Evolutionary conservation across 2,797 vertebrate species (phyloP).

Genomic region (Ciconia nigra): DNA sequence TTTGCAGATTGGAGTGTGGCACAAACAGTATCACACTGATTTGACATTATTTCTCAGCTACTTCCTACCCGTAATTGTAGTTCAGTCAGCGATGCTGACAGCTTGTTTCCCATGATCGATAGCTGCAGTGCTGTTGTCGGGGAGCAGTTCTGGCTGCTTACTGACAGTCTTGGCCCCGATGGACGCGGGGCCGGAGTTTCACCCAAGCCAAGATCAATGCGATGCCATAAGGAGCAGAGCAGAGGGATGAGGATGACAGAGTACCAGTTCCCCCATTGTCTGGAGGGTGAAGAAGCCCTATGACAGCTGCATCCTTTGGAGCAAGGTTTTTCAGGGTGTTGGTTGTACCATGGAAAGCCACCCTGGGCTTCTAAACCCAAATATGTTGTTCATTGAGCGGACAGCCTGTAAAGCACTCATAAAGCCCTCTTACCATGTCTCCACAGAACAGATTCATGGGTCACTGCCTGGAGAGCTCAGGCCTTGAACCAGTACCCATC

Average conservation of each 20-base stretch:
- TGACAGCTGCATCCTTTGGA: background rate
- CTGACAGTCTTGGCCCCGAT: background rate
- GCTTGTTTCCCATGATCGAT: background rate
- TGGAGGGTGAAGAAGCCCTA: background rate
- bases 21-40: background rate
- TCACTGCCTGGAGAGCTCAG: background rate
- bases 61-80: background rate
- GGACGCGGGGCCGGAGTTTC: background rate
- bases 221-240: background rate
- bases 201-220: background rate
- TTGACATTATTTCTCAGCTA: background rate
- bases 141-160: background rate
- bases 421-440: background rate
- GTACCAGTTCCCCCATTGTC: background rate
- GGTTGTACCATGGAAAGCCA: background rate
- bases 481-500: background rate
- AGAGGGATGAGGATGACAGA: background rate
- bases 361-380: background rate
- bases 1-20: background rate
- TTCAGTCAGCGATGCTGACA: background rate
- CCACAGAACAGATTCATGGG: background rate
- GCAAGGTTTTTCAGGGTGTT: background rate
- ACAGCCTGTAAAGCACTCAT: background rate
- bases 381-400: background rate
- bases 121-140: background rate